phyloP scores from a whole-genome alignment of 2,888 invertebrate genomes.

The Eupeodes luniger region DNA sequence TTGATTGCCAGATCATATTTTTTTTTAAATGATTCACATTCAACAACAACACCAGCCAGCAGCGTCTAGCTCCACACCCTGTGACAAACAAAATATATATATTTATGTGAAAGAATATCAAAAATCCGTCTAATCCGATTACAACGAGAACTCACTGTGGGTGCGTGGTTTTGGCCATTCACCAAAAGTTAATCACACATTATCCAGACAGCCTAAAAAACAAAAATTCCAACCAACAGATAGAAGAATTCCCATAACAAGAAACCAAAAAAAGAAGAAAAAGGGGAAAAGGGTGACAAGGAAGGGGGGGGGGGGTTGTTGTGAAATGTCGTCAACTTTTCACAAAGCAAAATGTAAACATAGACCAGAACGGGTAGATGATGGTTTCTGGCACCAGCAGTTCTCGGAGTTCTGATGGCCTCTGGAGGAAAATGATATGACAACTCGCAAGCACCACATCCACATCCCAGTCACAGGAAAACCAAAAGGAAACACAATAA shows the following conservation, averaged over 20 bases:
- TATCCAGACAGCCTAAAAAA: constrained; percentile 46
- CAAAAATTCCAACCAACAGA: constrained; percentile 25
- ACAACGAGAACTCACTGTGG: constrained; percentile 65
- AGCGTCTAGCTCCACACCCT: constrained; percentile 51
- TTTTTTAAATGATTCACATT: constrained; percentile 1
- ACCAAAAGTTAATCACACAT: constrained; percentile 72
- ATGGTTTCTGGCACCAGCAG: constrained; percentile 49
- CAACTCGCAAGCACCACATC: constrained; percentile 52
- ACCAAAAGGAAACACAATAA: constrained; percentile 50
- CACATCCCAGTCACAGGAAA: constrained; percentile 23
- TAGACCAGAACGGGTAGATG: constrained; percentile 47
- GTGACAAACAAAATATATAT: neutral
- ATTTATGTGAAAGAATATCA: constrained; percentile 36
- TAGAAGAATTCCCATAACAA: no score
- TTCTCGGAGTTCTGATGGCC: neutral
- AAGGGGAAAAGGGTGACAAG: neutral
- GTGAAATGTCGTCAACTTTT: constrained; percentile 72
- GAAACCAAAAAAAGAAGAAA: neutral
- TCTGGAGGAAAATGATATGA: constrained; percentile 65
- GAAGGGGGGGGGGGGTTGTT: constrained; percentile 10
- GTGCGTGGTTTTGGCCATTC: constrained; percentile 62
- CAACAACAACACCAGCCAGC: neutral
- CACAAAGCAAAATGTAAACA: constrained; percentile 69
- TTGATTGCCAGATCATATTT: constrained; percentile 55
- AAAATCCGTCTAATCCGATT: constrained; percentile 72